These are phyloP conservation scores for Ctenopoma kingsleyae DNA, from an alignment of 2,797 vertebrate species.

Conservation along the genomic window DNA sequence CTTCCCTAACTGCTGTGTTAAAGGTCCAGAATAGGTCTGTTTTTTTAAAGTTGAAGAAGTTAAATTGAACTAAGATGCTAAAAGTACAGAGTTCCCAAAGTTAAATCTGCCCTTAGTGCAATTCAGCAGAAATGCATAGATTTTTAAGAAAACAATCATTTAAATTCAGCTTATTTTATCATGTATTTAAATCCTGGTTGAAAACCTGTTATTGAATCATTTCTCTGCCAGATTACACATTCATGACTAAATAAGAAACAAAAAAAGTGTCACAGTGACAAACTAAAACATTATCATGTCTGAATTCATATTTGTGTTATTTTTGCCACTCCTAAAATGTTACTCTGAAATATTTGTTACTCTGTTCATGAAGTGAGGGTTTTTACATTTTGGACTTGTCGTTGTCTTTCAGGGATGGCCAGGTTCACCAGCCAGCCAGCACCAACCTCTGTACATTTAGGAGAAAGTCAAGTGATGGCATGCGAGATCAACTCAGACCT, in stretches of 20 bases:
- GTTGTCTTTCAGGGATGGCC: conserved; percentile 86
- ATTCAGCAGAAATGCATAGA: not conserved
- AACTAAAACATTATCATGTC: no score
- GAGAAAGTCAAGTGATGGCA: conserved; percentile 87
- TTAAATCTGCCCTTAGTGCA: not conserved
- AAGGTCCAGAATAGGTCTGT: conserved; percentile 7
- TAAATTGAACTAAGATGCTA: no score
- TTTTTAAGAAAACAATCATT: not conserved
- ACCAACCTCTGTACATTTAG: conserved; percentile 75
- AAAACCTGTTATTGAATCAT: not conserved
- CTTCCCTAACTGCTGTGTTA: not conserved
- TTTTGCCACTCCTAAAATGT: not conserved
- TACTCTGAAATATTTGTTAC: not conserved
- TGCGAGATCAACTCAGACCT: conserved; percentile 92
- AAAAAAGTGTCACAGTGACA: not conserved
- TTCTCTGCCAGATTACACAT: not conserved
- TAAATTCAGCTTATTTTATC: not conserved
- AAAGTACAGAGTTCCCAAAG: no score
- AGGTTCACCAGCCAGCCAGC: conserved; percentile 91
- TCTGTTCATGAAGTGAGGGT: not conserved
- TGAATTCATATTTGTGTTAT: not conserved
- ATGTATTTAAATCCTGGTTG: not conserved
- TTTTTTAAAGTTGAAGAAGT: no score
- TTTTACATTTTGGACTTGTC: conserved; percentile 10
- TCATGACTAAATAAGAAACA: not conserved